Conservation (phyloP, 2,113 vertebrate species). For the Atrichornis clamosus region DNA sequence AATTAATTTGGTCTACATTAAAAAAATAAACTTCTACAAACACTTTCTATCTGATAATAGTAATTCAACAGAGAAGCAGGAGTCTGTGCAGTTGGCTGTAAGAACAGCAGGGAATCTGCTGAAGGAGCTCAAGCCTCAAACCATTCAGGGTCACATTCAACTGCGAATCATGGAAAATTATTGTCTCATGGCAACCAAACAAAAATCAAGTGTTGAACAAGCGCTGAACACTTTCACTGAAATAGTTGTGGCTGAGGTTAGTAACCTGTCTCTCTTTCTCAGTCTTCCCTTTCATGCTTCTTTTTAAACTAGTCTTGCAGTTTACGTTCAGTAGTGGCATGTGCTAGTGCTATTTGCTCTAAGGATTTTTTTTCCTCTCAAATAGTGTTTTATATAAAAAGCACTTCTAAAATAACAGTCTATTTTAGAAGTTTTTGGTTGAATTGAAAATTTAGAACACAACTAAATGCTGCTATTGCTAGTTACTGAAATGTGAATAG, state of each 20-base stretch:
- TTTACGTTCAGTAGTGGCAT: background rate
- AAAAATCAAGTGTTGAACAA: slow-evolving; percentile 88
- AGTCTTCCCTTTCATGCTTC: background rate
- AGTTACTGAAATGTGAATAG: background rate
- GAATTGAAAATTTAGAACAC: background rate
- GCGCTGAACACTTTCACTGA: slow-evolving; percentile 88
- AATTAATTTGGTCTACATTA: background rate
- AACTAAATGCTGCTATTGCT: background rate
- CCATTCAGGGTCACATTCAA: slow-evolving; percentile 84
- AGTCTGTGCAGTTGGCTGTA: slow-evolving; percentile 91
- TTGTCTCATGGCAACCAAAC: slow-evolving; percentile 91
- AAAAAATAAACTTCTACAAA: background rate
- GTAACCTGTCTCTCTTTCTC: slow-evolving; percentile 36
- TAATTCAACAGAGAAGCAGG: slow-evolving; percentile 92
- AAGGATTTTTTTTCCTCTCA: background rate
- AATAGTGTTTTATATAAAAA: background rate
- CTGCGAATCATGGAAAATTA: slow-evolving; percentile 92
- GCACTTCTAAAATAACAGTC: background rate
- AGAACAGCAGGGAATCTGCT: slow-evolving; percentile 94
- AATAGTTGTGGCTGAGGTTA: slow-evolving; percentile 89
- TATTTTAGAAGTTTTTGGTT: background rate
- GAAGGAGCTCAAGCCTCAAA: slow-evolving; percentile 94
- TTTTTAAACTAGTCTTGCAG: background rate
- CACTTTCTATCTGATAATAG: slow-evolving; percentile 64
- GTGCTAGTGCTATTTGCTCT: background rate